Base-by-base conservation (phyloP, 1,140 invertebrate genomes). In the Listronotus oregonensis region DNA sequence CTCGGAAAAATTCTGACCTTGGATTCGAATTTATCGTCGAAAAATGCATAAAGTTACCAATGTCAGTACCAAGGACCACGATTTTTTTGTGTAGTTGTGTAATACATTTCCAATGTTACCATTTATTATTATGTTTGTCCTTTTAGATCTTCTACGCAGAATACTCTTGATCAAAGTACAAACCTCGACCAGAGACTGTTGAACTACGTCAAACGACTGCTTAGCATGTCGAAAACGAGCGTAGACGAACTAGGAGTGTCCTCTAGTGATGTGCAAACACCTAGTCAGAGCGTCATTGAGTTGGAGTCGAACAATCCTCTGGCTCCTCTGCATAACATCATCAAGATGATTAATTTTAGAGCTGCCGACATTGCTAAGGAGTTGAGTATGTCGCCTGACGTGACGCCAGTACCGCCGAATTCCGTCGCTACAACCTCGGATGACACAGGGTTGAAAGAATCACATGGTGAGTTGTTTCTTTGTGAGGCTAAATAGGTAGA, bases 261-360 rank as follows among this genome's bases (percentile, higher is more conserved):
- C 57, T 80, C 82, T 21, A 85, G 84, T 75, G 77, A 80, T 5
- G 78, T 84, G 4, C 73, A 79, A 18, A 85, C 83, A 5, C 84
- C 84, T 4, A 76, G 77, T 32, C 82, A 81, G 62, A 85, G 82
- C 32, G 74, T 85, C 27, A 71, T 76, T 5, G 74, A 75, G 44
- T 71, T 67, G 18, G 69, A 70, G 31, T 60, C 65, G n/a, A 76
- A 77, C 57, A 72, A 69, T 55, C 70, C 72, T 0, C 14, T 71
- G 40, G 59, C 47, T 17, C 49, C 68, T 34, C 47, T 73, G 50
- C 39, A 66, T 6, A 64, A 70, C 37, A 44, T 73, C 14, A 55
- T 73, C 11, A 68, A 66, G 46, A 67, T 66, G 68, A 61, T 66
- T 14, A 50, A 57, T 34, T 18, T 31, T 5, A 60, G 55, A 65